These are phyloP conservation scores for Lagocephalus sceleratus DNA, from an alignment of 2,797 vertebrate genomes.

Conservation along the genomic window DNA sequence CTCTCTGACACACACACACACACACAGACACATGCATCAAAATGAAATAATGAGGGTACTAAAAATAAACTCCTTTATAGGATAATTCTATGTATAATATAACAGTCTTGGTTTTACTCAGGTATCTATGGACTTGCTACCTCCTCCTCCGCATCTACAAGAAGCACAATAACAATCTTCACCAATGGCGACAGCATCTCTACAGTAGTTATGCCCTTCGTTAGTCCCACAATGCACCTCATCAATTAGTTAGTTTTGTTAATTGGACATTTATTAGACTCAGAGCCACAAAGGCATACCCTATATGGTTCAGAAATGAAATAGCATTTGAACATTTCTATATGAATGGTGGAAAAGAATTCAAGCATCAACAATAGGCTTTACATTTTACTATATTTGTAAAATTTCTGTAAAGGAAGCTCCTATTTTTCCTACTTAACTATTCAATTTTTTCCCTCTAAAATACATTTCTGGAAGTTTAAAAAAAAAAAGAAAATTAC, in stretches of 20 bases:
- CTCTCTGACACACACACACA: too few relatives aligned
- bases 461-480: neutral
- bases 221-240: conserved; percentile 73
- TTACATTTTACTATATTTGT: conserved; percentile 34
- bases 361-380: conserved; percentile 42
- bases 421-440: neutral
- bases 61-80: conserved; percentile 20
- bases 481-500: conserved; percentile 6
- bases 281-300: conserved; percentile 63
- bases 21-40: conserved; percentile 3
- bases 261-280: conserved; percentile 75
- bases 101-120: too few relatives aligned
- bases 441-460: too few relatives aligned
- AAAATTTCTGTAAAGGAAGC: neutral
- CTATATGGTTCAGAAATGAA: conserved; percentile 58
- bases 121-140: neutral
- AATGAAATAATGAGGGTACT: conserved; percentile 29
- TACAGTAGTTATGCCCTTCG: conserved; percentile 74
- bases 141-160: conserved; percentile 71
- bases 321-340: conserved; percentile 33
- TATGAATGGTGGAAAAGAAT: conserved; percentile 51
- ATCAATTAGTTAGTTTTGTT: conserved; percentile 79
- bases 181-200: conserved; percentile 62
- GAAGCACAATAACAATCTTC: conserved; percentile 74
- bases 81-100: conserved; percentile 15